Percentiles rank a stretch among this genome's conserved stretches.
These are phyloP conservation scores for Grallaria varia DNA, from an alignment of 2,113 vertebrate species.

Conservation along the genomic window DNA sequence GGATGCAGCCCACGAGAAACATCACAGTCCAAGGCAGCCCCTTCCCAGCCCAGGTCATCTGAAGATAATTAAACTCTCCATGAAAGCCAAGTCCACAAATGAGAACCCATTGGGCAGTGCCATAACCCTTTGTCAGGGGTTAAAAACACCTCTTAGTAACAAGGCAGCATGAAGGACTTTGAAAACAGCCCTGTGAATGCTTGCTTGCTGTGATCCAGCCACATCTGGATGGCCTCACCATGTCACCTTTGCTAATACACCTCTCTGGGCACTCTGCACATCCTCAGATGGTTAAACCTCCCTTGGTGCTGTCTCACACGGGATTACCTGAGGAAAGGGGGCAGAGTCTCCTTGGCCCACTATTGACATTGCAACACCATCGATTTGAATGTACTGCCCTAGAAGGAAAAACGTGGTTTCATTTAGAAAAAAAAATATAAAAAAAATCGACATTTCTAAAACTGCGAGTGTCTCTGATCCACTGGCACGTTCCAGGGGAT, in stretches of 20 bases:
- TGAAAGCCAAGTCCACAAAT: background rate
- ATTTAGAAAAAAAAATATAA: too few species aligned
- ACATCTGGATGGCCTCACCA: background rate
- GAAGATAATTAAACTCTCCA: background rate
- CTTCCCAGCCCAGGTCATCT: background rate
- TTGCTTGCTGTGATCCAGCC: background rate
- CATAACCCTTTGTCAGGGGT: background rate
- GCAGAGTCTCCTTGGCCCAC: background rate
- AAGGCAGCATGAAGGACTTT: background rate
- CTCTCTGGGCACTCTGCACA: background rate
- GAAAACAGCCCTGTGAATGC: background rate
- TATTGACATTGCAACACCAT: background rate
- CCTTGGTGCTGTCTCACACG: background rate
- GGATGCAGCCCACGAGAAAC: background rate
- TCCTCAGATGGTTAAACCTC: background rate
- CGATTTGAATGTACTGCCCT: background rate
- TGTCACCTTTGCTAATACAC: background rate
- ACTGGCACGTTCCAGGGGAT: background rate
- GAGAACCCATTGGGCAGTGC: background rate
- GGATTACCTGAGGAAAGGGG: background rate
- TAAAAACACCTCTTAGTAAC: background rate
- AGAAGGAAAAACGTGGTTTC: background rate
- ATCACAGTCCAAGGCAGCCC: conserved; percentile 9
- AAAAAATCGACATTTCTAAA: background rate
- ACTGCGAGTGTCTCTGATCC: background rate